Percentiles rank a stretch among this genome's conserved stretches.
These are phyloP conservation scores for Nebria ingens DNA, from an alignment of 1,140 invertebrate genomes.

Conservation along the genomic window DNA sequence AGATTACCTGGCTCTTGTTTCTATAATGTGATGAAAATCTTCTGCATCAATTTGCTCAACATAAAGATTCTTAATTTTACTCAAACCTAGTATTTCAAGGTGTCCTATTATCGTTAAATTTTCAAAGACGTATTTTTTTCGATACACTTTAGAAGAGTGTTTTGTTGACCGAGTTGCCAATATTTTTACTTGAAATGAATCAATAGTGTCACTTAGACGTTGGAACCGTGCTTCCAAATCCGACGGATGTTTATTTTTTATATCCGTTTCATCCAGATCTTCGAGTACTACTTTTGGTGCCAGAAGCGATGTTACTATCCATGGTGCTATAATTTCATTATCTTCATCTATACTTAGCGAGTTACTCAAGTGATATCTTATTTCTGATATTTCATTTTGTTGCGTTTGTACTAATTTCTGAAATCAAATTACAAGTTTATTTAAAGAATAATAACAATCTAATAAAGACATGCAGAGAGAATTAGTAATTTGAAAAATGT, in stretches of 20 bases:
- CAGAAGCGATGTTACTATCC: not conserved
- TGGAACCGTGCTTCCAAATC: not conserved
- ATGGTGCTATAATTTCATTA: not conserved
- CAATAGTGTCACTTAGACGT: not conserved
- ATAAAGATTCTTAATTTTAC: conserved; percentile 19
- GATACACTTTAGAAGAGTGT: no score
- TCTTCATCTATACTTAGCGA: not conserved
- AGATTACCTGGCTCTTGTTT: conserved; percentile 22
- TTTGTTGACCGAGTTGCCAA: not conserved
- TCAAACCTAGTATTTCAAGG: conserved; percentile 22
- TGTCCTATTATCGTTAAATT: conserved; percentile 18
- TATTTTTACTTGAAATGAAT: not conserved
- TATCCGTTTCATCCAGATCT: not conserved
- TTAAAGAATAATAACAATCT: no score
- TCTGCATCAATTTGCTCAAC: conserved; percentile 20
- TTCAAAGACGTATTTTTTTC: not conserved
- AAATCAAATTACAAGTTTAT: not conserved
- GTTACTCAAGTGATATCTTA: not conserved
- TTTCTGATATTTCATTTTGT: not conserved
- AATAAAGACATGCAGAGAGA: no score
- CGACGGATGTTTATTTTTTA: not conserved
- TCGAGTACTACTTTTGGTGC: not conserved
- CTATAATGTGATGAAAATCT: conserved; percentile 18
- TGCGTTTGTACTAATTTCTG: not conserved
- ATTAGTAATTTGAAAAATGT: no score